Base-by-base conservation (phyloP, 1,140 invertebrate species). In the Drosophila navojoa region DNA sequence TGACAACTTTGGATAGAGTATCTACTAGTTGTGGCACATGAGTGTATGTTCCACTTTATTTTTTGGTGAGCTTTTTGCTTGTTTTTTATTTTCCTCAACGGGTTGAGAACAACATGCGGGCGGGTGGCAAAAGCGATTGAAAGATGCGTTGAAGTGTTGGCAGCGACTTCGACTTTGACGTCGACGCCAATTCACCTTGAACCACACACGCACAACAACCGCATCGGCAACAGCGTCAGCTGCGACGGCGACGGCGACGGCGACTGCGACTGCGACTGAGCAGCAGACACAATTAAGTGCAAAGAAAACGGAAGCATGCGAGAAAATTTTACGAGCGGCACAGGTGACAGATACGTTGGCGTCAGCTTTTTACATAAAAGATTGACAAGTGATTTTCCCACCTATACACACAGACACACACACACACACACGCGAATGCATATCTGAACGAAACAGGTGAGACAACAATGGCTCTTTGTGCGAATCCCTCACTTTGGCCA, bases 311-410 rank as follows among this genome's bases (percentile, higher is more conserved):
- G 82, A 86, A 86, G 82, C 82, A 82, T 54, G 69, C 76, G 79
- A 86, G 79, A 82, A 86, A 82, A 86, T 86, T 86, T 86, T 89
- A 79, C 84, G 82, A 89, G 79, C 64, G 55, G 49, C 55, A 62
- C 70, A 86, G 80, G 71, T 80, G 78, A 75, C 70, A 81, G 59
- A 71, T 64, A 64, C 61, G 35, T 50, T 61, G 64, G 42, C 64
- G 59, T 62, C 79, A 72, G 89, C 79, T 89, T 76, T 87, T 89
- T 84, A 89, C 84, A 89, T 89, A 87, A 87, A 87, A 87, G 84
- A 89, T 87, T 87, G 84, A 84, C 84, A 87, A 87, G 82, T 86
- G 82, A 86, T 86, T 87, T 89, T 82, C 76, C 76, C 84, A 89
- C 79, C 82, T 82, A 79, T 68, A 61, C 71, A 76, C 44, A 78